phyloP scores from a whole-genome alignment of 2,888 invertebrate genomes.

The Archaeoteleia sp. region DNA sequence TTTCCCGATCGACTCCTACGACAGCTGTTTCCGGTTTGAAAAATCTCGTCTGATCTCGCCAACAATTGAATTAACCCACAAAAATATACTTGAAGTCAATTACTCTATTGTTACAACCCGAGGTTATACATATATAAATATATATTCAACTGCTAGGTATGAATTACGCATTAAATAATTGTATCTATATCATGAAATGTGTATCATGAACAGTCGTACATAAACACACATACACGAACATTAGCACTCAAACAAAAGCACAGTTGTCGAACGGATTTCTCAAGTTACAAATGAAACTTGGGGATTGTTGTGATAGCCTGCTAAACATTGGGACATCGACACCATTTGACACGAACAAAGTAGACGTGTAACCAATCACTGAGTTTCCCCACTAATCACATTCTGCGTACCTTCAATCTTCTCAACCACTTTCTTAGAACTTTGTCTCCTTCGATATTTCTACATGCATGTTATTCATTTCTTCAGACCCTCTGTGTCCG shows the following conservation, averaged over 20 bases:
- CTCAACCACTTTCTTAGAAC: constrained; percentile 42
- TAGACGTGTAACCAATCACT: constrained; percentile 12
- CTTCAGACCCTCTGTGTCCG: constrained; percentile 33
- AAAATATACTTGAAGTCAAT: constrained; percentile 74
- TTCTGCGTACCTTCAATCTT: constrained; percentile 53
- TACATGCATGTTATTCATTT: constrained; percentile 62
- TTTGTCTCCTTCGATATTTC: constrained; percentile 59
- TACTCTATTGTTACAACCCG: constrained; percentile 68
- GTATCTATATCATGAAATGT: constrained; percentile 36
- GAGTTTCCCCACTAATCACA: constrained; percentile 16
- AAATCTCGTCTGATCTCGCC: constrained; percentile 51
- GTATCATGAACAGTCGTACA: constrained; percentile 24
- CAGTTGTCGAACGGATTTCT: constrained; percentile 22
- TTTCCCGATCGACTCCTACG: constrained; percentile 21
- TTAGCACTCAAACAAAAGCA: constrained; percentile 6
- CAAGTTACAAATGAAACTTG: not conserved
- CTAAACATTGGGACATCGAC: constrained; percentile 6
- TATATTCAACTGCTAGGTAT: constrained; percentile 32
- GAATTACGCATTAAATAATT: constrained; percentile 25
- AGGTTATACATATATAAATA: constrained; percentile 57
- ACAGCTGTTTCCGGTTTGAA: constrained; percentile 35
- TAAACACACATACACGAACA: constrained; percentile 13
- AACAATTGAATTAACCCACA: constrained; percentile 54
- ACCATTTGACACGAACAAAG: constrained; percentile 13
- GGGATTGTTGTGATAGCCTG: constrained; percentile 16